Evolutionary conservation across 2,797 vertebrate species (phyloP), one percentile per base, ranked within the genome.

Genomic region (Myripristis murdjan): DNA sequence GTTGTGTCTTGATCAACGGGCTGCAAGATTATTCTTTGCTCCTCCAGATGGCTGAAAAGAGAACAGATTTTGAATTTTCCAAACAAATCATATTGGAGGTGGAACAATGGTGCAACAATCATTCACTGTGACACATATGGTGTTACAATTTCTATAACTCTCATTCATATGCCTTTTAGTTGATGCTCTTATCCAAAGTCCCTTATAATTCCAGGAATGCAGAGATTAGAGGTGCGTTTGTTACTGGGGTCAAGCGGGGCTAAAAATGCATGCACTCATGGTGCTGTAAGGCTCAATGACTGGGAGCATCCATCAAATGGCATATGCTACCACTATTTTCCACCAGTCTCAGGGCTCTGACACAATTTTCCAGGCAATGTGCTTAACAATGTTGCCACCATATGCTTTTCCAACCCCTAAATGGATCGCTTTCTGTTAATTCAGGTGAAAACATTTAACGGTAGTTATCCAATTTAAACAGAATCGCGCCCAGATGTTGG

Each of bases 401-500:
- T 68, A 57, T 63, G 51, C 63, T 75, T 66, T 58, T 56, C 16
- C n/a, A 8, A 55, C 71, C 78, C 22, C 63, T 87, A 89, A 90
- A 87, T 70, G 62, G 43, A 86, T 63, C 62, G 15, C 73, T 90
- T 90, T 70, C 58, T 78, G 66, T 73, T 81, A 62, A 84, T 83
- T 89, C 65, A 75, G 70, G 82, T 77, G 37, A 85, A 89, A 90
- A 82, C 72, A 68, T 76, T 83, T 57, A 87, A 49, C 24, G 37
- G 77, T 75, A 82, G 41, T 72, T 20, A 70, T 83, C 59, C 53
- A 46, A 59, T 87, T 92, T 87, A 52, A 75, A 67, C 75, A 33
- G 66, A 87, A 78, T 46, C 2, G 1, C 15, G 48, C 75, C 83
- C 91, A 93, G 89, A 87, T 93, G 90, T 87, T 90, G 39, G 52